A percentile compares a stretch with the other conserved stretches of the same genome.
Evolutionary conservation across 2,113 vertebrate species (phyloP).

Genomic region (Spilogale gracilis): DNA sequence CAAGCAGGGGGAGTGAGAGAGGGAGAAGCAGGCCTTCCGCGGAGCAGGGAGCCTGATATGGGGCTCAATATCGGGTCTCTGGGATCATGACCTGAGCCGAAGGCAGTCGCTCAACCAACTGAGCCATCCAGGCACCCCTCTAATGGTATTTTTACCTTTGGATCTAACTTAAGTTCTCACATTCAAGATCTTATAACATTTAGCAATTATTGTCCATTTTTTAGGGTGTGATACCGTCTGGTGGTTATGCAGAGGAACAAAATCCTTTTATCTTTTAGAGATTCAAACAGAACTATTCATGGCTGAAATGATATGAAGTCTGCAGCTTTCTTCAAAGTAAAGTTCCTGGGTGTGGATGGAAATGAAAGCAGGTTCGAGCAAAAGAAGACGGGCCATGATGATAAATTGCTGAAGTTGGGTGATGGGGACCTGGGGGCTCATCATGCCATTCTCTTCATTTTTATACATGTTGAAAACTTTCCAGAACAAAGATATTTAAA

Average conservation of each 20-base stretch:
- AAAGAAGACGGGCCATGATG: not conserved
- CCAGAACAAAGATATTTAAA: not conserved
- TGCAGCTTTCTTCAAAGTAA: slow-evolving; percentile 11
- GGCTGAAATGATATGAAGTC: not conserved
- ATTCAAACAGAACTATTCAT: slow-evolving; percentile 31
- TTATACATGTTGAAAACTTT: not conserved
- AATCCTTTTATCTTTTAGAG: slow-evolving; percentile 44
- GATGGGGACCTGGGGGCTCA: not conserved
- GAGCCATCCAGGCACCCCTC: not conserved
- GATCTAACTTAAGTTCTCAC: slow-evolving; percentile 27
- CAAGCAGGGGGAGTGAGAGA: too few relatives aligned
- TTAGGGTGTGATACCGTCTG: not conserved
- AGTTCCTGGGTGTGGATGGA: not conserved
- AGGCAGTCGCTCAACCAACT: too few relatives aligned
- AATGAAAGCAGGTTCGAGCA: not conserved
- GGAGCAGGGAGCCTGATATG: too few relatives aligned
- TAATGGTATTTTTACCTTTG: not conserved
- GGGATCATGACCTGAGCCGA: too few relatives aligned
- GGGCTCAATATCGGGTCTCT: too few relatives aligned
- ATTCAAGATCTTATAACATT: not conserved
- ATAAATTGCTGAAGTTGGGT: not conserved
- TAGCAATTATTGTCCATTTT: slow-evolving; percentile 32
- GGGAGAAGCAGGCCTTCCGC: too few relatives aligned
- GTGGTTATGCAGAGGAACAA: not conserved
- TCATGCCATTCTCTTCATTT: not conserved